Evolutionary conservation across 2,888 invertebrate species (phyloP).

Genomic region (Melanotus villosus): DNA sequence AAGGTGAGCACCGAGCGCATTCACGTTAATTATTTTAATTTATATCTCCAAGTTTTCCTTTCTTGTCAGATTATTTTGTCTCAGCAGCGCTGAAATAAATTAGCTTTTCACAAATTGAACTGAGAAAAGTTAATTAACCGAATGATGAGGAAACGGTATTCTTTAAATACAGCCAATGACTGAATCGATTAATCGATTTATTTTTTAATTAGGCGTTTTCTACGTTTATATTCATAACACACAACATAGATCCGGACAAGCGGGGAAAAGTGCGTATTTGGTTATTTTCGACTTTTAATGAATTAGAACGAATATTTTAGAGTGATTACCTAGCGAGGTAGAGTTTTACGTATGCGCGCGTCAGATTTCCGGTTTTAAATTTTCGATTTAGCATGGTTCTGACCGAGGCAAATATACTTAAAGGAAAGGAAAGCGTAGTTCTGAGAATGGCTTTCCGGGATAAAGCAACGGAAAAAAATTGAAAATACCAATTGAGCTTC

Average conservation of each 20-base stretch:
- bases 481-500: constrained; percentile 27
- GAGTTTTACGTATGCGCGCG: background rate
- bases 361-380: constrained; percentile 16
- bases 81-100: constrained; percentile 60
- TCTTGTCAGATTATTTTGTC: constrained; percentile 61
- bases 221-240: too few species aligned
- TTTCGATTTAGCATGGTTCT: constrained; percentile 30
- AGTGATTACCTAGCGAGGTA: background rate
- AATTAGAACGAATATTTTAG: too few species aligned
- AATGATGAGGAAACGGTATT: constrained; percentile 57
- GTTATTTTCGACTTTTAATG: too few species aligned
- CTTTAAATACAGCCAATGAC: constrained; percentile 52
- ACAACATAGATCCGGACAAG: too few species aligned
- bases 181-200: constrained; percentile 39
- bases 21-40: constrained; percentile 63
- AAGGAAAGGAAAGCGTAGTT: constrained; percentile 26
- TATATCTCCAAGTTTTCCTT: constrained; percentile 59
- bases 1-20: constrained; percentile 55
- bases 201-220: background rate
- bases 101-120: constrained; percentile 61
- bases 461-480: constrained; percentile 30
- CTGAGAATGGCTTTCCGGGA: constrained; percentile 31
- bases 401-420: constrained; percentile 31
- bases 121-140: constrained; percentile 63
- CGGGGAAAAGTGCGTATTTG: too few species aligned